Percentiles rank a stretch among this genome's conserved stretches.
phyloP scores from a whole-genome alignment of 2,797 vertebrate genomes.

The Falco cherrug region DNA sequence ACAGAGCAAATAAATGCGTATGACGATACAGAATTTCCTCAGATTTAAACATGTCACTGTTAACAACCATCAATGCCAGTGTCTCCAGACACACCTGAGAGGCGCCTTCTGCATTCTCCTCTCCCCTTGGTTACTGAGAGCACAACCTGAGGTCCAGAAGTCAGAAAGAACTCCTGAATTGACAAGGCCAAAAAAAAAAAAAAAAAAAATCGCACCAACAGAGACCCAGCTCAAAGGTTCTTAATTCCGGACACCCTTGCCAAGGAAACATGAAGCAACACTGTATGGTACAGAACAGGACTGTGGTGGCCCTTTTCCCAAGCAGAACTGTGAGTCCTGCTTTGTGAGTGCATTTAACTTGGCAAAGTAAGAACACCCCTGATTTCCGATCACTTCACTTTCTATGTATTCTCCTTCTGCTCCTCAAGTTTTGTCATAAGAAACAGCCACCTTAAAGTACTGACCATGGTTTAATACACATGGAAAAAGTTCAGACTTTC shows the following conservation, averaged over 20 bases:
- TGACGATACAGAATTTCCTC: neutral
- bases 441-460: neutral
- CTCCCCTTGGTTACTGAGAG: neutral
- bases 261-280: neutral
- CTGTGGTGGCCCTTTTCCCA: neutral
- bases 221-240: neutral
- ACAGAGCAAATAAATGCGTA: neutral
- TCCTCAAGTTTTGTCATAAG: neutral
- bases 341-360: neutral
- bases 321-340: neutral
- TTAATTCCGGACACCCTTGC: neutral
- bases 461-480: neutral
- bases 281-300: no score
- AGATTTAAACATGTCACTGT: fast-evolving
- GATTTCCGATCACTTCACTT: neutral
- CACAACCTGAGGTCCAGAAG: neutral
- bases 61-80: neutral
- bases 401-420: neutral
- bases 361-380: neutral
- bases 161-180: neutral
- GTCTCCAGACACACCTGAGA: neutral
- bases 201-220: neutral
- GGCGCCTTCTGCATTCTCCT: neutral
- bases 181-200: neutral
- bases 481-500: neutral